A percentile compares a stretch with the other conserved stretches of the same genome.
Evolutionary conservation across 1,140 invertebrate species (phyloP).

Genomic region (Araneus ventricosus): DNA sequence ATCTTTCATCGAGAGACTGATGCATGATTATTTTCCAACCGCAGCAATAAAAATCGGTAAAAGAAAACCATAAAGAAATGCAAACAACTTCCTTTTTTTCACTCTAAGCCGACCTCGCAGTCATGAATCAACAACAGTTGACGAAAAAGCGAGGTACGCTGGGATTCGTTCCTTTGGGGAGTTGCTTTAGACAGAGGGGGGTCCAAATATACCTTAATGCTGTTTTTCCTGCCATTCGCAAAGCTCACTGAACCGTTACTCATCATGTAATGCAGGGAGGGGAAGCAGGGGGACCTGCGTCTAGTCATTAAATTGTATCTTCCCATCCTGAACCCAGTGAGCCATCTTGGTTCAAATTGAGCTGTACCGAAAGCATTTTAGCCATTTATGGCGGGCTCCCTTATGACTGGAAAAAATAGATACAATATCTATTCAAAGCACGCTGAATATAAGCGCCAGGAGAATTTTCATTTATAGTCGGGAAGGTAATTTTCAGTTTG

Average conservation of each 20-base stretch:
- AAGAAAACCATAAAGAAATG: conserved; percentile 50
- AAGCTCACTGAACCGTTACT: conserved; percentile 58
- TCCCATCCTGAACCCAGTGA: conserved; percentile 1
- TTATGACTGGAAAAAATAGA: background rate
- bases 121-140: conserved; percentile 67
- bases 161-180: background rate
- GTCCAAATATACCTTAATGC: conserved; percentile 64
- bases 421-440: conserved; percentile 8
- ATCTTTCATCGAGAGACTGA: conserved; percentile 22
- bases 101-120: conserved; percentile 47
- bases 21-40: conserved; percentile 40
- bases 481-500: background rate
- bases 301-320: conserved; percentile 70
- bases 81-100: conserved; percentile 54
- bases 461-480: background rate
- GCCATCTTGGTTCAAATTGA: conserved; percentile 69
- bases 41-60: conserved; percentile 27
- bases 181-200: background rate
- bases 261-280: conserved; percentile 52
- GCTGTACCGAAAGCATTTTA: conserved; percentile 61
- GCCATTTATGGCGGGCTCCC: conserved; percentile 60
- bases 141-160: conserved; percentile 43
- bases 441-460: background rate
- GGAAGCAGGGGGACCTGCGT: background rate
- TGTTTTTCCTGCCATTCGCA: conserved; percentile 31